Percentiles rank a stretch among this genome's conserved stretches.
Conservation (phyloP, 2,797 vertebrate species). For the Xenopus petersii region DNA sequence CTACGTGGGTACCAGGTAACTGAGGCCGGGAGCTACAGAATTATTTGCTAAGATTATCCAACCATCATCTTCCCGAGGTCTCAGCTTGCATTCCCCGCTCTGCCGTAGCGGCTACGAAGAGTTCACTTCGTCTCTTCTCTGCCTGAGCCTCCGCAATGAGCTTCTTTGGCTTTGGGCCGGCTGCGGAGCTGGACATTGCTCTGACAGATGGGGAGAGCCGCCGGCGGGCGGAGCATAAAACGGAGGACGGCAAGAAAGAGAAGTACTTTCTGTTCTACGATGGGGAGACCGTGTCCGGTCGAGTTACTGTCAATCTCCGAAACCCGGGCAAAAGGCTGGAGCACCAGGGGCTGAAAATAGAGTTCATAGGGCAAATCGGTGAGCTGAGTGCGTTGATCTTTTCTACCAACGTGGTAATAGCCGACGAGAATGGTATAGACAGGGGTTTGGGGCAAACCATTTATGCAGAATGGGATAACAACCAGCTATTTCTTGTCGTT, state of each 20-base stretch:
- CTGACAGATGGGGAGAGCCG: conserved; percentile 87
- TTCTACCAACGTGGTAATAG: too few species aligned
- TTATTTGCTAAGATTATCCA: not conserved
- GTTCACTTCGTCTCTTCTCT: not conserved
- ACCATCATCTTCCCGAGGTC: too few species aligned
- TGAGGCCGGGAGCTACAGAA: conserved; percentile 8
- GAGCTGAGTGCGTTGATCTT: conserved; percentile 48
- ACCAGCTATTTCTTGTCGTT: too few species aligned
- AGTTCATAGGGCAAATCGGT: conserved; percentile 97
- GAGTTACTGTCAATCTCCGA: conserved; percentile 89
- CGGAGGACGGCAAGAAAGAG: conserved; percentile 92
- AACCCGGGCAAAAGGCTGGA: conserved; percentile 91
- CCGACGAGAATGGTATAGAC: too few species aligned
- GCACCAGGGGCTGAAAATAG: conserved; percentile 96
- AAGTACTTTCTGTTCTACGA: conserved; percentile 95
- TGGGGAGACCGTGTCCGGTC: conserved; percentile 90
- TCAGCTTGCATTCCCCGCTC: too few species aligned
- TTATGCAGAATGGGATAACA: too few species aligned
- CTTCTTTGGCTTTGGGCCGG: conserved; percentile 94
- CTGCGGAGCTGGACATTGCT: conserved; percentile 88
- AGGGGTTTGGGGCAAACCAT: too few species aligned
- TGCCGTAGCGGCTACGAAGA: too few species aligned
- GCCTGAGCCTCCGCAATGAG: conserved; percentile 67
- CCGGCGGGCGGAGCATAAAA: conserved; percentile 90
- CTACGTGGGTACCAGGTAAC: not conserved